phyloP scores from a whole-genome alignment of 2,113 vertebrate genomes.

The Phylloscopus trochiloides region DNA sequence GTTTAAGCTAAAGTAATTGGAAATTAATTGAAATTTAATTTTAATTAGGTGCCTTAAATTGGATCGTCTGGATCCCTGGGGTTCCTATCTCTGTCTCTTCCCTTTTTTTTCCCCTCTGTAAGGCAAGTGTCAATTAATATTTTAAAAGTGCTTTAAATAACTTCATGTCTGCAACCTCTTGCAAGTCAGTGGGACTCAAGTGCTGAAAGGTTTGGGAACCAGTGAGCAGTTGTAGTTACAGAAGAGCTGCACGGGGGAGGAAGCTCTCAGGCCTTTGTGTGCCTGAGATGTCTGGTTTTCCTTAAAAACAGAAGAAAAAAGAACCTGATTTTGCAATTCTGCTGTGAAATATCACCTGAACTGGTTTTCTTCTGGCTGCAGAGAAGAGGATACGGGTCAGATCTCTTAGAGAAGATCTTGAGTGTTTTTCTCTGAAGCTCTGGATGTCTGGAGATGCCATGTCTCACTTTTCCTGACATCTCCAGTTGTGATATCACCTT shows the following conservation, averaged over 20 bases:
- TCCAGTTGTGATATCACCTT: rapidly evolving
- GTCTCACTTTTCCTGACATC: not conserved
- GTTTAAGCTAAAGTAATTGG: constrained; percentile 45
- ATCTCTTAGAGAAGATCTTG: not conserved
- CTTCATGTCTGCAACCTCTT: constrained; percentile 1
- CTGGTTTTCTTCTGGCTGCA: not conserved
- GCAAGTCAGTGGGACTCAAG: not conserved
- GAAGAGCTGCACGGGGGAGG: not conserved
- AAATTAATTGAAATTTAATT: constrained; percentile 60
- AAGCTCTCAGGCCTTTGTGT: not conserved
- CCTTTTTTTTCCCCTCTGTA: not conserved
- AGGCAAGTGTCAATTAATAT: constrained; percentile 49
- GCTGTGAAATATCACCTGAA: not conserved
- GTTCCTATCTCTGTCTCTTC: not conserved
- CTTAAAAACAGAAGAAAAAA: not conserved
- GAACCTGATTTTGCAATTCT: not conserved
- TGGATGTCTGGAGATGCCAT: not conserved
- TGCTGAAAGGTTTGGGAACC: not conserved
- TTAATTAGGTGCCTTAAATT: constrained; percentile 57
- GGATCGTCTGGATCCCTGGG: constrained; percentile 12
- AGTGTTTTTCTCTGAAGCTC: not conserved
- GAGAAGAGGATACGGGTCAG: not conserved
- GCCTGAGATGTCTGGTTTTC: not conserved
- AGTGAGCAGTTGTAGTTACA: not conserved
- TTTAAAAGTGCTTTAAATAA: constrained; percentile 56